Conservation (phyloP, 1,140 invertebrate genomes). For the Drosophila nasuta region DNA sequence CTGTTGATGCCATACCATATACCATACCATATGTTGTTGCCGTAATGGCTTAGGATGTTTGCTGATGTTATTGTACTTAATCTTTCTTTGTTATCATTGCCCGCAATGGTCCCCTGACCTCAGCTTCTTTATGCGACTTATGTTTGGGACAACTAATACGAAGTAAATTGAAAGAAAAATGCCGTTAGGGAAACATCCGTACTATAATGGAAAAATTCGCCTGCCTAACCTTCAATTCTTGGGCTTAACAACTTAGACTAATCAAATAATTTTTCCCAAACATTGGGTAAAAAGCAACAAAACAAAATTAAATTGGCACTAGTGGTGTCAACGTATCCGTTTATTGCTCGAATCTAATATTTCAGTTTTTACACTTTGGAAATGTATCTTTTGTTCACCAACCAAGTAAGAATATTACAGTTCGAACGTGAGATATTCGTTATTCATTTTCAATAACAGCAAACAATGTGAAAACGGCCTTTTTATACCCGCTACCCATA, state of each 20-base stretch:
- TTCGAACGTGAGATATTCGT: no score
- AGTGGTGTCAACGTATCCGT: slow-evolving; percentile 8
- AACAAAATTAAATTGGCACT: slow-evolving; percentile 51
- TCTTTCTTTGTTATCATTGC: slow-evolving; percentile 51
- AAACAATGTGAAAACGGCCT: no score
- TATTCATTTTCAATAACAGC: no score
- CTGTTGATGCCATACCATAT: slow-evolving; percentile 4
- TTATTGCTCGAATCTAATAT: slow-evolving; percentile 30
- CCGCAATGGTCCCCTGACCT: slow-evolving; percentile 1
- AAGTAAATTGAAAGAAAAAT: slow-evolving; percentile 10
- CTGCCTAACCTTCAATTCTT: neutral
- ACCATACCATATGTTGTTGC: slow-evolving; percentile 1
- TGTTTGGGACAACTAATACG: slow-evolving; percentile 22
- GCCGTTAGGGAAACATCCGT: slow-evolving; percentile 13
- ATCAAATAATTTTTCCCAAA: slow-evolving; percentile 19
- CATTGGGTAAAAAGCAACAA: neutral
- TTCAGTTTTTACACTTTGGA: slow-evolving; percentile 9
- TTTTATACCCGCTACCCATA: no score
- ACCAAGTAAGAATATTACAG: no score
- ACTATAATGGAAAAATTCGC: slow-evolving; percentile 1
- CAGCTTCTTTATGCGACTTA: slow-evolving; percentile 29
- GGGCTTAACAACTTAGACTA: neutral
- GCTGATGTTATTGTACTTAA: slow-evolving; percentile 49
- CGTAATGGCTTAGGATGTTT: slow-evolving; percentile 45
- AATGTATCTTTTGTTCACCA: no score